Percentiles rank a stretch among this genome's conserved stretches.
These are phyloP conservation scores for Tipula vernalis DNA, from an alignment of 2,888 invertebrate species.

Conservation along the genomic window DNA sequence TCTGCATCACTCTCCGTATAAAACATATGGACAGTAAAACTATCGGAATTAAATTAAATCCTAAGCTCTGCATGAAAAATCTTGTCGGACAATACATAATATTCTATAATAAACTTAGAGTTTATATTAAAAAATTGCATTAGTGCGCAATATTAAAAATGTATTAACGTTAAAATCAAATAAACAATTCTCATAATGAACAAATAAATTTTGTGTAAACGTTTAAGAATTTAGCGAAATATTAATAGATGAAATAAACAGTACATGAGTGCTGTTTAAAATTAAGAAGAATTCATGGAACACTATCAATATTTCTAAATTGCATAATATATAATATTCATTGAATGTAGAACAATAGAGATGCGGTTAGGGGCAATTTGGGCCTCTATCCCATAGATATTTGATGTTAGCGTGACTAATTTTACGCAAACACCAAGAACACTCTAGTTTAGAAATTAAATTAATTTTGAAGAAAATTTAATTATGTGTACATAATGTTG, in stretches of 20 bases:
- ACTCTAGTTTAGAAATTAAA: background rate
- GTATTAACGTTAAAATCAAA: background rate
- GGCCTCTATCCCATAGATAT: too few relatives aligned
- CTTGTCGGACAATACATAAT: too few relatives aligned
- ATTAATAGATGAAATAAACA: background rate
- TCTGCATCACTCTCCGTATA: too few relatives aligned
- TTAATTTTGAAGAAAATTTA: background rate
- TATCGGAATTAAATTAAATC: too few relatives aligned
- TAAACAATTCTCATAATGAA: background rate
- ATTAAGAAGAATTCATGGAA: background rate
- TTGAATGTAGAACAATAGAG: too few relatives aligned
- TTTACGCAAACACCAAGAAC: background rate
- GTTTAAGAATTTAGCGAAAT: background rate
- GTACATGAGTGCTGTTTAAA: background rate
- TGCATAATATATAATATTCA: background rate
- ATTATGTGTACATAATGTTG: background rate
- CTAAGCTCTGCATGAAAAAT: too few relatives aligned
- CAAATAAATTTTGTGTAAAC: background rate
- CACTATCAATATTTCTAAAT: background rate
- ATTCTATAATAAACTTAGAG: too few relatives aligned
- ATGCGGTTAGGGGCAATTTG: too few relatives aligned
- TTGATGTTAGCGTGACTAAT: background rate
- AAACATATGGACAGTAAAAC: too few relatives aligned
- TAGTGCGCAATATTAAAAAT: background rate
- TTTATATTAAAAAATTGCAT: background rate